Evolutionary conservation across 2,888 invertebrate species (phyloP).

Genomic region (Melieria omissa): DNA sequence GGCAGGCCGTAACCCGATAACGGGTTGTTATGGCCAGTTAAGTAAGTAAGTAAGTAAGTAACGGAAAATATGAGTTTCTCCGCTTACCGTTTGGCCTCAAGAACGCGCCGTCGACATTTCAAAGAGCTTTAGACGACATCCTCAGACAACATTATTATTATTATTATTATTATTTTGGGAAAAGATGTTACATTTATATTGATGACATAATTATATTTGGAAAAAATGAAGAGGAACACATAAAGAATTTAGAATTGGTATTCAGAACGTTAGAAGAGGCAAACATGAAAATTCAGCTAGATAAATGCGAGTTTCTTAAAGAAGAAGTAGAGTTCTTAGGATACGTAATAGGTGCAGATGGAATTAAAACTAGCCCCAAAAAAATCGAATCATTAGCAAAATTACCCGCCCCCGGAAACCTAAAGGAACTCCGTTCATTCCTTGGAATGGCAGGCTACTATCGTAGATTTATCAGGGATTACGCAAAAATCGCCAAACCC

Average conservation of each 20-base stretch:
- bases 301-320: slow-evolving; percentile 37
- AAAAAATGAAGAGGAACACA: neutral
- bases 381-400: slow-evolving; percentile 27
- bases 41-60: too few species aligned
- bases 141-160: too few species aligned
- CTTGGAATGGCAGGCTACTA: slow-evolving; percentile 35
- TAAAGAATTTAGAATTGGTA: neutral
- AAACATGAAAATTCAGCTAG: slow-evolving; percentile 32
- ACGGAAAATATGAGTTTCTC: slow-evolving; percentile 27
- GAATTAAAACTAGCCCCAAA: slow-evolving; percentile 28
- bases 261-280: slow-evolving; percentile 1
- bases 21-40: too few species aligned
- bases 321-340: slow-evolving; percentile 34
- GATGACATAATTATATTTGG: slow-evolving; percentile 36
- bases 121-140: slow-evolving; percentile 32
- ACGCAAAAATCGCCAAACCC: slow-evolving; percentile 8
- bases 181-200: slow-evolving; percentile 31
- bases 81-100: slow-evolving; percentile 34
- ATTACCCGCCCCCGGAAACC: slow-evolving; percentile 6
- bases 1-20: too few species aligned
- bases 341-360: slow-evolving; percentile 25
- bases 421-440: slow-evolving; percentile 31
- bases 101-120: slow-evolving; percentile 34
- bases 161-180: slow-evolving; percentile 25
- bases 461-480: slow-evolving; percentile 6